Evolutionary conservation across 2,797 vertebrate genomes (phyloP), one percentile per base, ranked within the genome.

Genomic region (Coccyzus lansbergi): DNA sequence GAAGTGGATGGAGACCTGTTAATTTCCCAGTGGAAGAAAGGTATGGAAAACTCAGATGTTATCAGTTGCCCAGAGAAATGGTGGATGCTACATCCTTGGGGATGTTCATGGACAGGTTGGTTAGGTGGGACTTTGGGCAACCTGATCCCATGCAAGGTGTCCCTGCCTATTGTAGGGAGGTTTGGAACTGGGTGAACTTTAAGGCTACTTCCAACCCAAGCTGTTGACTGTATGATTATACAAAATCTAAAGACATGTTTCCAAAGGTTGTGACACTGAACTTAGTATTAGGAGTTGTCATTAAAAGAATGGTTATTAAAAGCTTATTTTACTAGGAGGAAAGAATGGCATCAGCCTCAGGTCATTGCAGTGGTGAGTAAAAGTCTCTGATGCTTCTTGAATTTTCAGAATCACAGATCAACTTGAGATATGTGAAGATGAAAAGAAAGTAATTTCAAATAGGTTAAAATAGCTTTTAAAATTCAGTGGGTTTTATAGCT

Each of bases 391-490:
- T 2, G 0, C 29, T 67, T 65, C 18, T 62, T 60, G 33, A 74
- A 68, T 92, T 86, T 83, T 77, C 28, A 68, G 6, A 33, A 18
- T 29, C 75, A 29, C 12, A 44, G n/a, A 6, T 31, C 77, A 46
- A 46, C 4, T 11, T 67, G 59, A 71, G 17, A 46, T 90, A 72
- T 15, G 52, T 56, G 70, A 70, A 85, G 83, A 60, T 70, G n/a
- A 76, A 93, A 68, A 71, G 13, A 52, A 78, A 42, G 44, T 55
- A 76, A 70, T 69, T 90, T 70, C n/a, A 79, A 87, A 87, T 59
- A 77, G 40, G 84, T 94, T 92, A 83, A 94, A 87, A 92, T 81
- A 92, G 38, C 72, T 88, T 93, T 92, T 93, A 58, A 90, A 92
- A 90, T 92, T 78, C 90, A 72, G 24, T 86, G 22, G 16, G 5